These are phyloP conservation scores for Chymomyza procnemis DNA, from an alignment of 2,888 invertebrate genomes.

Conservation along the genomic window DNA sequence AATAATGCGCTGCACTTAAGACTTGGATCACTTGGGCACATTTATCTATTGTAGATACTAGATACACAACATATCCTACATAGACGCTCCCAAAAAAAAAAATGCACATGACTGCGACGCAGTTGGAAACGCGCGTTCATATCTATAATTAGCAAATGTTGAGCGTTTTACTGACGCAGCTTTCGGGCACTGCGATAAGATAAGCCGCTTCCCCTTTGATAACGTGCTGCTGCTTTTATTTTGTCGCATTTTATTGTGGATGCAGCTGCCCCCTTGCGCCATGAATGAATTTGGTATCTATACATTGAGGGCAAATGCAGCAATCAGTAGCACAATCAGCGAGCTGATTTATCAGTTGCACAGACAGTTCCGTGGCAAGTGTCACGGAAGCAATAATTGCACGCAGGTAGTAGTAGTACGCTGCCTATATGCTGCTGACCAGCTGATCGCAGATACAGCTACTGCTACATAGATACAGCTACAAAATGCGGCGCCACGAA, in stretches of 20 bases:
- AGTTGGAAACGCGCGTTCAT: slow-evolving; percentile 11
- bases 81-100: background rate
- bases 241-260: background rate
- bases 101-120: slow-evolving; percentile 57
- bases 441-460: no score
- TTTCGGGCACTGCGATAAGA: slow-evolving; percentile 48
- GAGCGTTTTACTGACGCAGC: slow-evolving; percentile 21
- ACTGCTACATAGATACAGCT: no score
- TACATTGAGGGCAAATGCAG: background rate
- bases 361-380: background rate
- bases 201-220: slow-evolving; percentile 30
- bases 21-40: background rate
- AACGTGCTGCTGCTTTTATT: background rate
- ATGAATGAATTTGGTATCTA: background rate
- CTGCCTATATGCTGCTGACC: background rate
- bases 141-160: slow-evolving; percentile 70
- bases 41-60: background rate
- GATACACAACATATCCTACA: slow-evolving; percentile 5
- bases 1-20: slow-evolving; percentile 7
- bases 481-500: background rate
- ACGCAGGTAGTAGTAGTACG: background rate
- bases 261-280: background rate
- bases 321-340: background rate
- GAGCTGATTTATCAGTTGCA: background rate
- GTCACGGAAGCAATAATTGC: background rate